Evolutionary conservation across 2,797 vertebrate species (phyloP).

Genomic region (Huso huso): DNA sequence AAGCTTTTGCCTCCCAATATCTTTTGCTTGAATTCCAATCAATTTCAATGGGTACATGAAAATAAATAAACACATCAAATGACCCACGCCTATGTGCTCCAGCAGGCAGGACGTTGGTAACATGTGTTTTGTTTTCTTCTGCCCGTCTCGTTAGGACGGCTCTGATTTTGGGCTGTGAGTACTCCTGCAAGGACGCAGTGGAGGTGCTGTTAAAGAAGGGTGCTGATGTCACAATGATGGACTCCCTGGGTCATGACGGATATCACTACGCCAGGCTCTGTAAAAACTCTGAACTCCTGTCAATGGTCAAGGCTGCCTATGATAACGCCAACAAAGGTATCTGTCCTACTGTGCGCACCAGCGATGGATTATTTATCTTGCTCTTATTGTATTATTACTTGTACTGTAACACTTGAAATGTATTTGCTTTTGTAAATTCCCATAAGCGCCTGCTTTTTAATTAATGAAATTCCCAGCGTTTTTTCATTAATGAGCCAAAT

Average conservation of each 20-base stretch:
- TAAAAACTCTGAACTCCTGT: slow-evolving; percentile 78
- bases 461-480: slow-evolving; percentile 3
- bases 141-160: slow-evolving; percentile 65
- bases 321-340: slow-evolving; percentile 77
- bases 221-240: slow-evolving; percentile 66
- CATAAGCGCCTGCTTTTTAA: too few relatives aligned
- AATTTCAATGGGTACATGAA: slow-evolving; percentile 6
- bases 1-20: too few relatives aligned
- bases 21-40: too few relatives aligned
- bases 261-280: slow-evolving; percentile 83
- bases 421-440: too few relatives aligned
- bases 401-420: too few relatives aligned
- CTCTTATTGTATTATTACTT: too few relatives aligned
- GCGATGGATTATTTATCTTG: slow-evolving; percentile 8
- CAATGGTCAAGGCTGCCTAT: slow-evolving; percentile 66
- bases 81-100: too few relatives aligned
- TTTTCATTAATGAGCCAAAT: not conserved
- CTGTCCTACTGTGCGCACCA: slow-evolving; percentile 23
- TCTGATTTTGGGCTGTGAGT: slow-evolving; percentile 88
- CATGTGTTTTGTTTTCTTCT: not conserved
- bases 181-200: slow-evolving; percentile 83
- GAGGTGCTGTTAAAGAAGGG: slow-evolving; percentile 79
- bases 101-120: too few relatives aligned
- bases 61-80: too few relatives aligned
- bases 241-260: slow-evolving; percentile 77